Percentiles rank a stretch among this genome's conserved stretches.
These are phyloP conservation scores for Archaeoteleia sp. DNA, from an alignment of 2,888 invertebrate genomes.

Conservation along the genomic window DNA sequence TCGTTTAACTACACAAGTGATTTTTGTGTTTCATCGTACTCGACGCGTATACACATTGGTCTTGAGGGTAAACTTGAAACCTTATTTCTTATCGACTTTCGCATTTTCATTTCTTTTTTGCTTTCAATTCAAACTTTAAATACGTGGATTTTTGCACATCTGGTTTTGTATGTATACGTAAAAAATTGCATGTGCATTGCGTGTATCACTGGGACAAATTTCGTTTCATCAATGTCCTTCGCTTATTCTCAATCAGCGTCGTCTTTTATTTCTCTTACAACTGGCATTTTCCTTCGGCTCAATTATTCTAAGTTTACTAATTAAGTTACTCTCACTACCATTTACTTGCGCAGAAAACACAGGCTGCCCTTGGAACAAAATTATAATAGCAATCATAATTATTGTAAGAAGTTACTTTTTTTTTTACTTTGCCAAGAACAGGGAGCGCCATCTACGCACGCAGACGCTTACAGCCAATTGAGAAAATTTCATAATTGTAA, in stretches of 20 bases:
- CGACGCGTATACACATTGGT: conserved; percentile 49
- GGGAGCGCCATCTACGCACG: conserved; percentile 1
- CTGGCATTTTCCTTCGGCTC: conserved; percentile 68
- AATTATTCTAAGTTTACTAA: conserved; percentile 69
- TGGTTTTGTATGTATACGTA: conserved; percentile 36
- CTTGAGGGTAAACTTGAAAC: conserved; percentile 3
- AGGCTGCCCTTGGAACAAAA: too few relatives aligned
- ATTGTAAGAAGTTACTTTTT: too few relatives aligned
- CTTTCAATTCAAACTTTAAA: too few relatives aligned
- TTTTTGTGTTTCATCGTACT: conserved; percentile 34
- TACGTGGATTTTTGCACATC: too few relatives aligned
- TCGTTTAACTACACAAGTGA: conserved; percentile 26
- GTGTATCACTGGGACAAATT: conserved; percentile 59
- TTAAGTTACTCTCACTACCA: conserved; percentile 70
- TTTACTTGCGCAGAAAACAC: conserved; percentile 7
- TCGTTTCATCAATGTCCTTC: conserved; percentile 44
- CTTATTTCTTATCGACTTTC: conserved; percentile 3
- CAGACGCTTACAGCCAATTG: conserved; percentile 67
- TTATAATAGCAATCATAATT: too few relatives aligned
- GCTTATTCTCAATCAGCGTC: conserved; percentile 26
- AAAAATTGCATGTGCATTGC: conserved; percentile 51
- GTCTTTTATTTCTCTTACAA: conserved; percentile 61
- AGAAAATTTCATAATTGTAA: conserved; percentile 63
- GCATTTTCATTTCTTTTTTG: conserved; percentile 5
- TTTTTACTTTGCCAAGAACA: too few relatives aligned